Evolutionary conservation across 2,888 invertebrate genomes (phyloP).

Genomic region (Cryptus armator): DNA sequence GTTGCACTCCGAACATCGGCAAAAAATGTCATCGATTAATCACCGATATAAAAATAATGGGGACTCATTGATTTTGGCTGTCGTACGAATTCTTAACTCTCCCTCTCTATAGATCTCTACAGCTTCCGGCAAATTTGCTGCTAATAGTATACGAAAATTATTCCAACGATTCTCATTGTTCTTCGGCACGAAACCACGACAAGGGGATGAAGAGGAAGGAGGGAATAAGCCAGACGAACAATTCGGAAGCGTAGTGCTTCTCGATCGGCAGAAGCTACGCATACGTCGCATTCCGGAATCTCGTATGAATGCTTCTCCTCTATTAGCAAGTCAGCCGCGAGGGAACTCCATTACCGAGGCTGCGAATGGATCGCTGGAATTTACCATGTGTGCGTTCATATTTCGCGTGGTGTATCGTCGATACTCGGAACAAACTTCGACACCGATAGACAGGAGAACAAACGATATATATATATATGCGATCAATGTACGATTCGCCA

Average conservation of each 20-base stretch:
- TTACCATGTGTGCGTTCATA: conserved; percentile 4
- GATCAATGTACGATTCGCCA: too few species aligned
- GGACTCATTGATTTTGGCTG: not conserved
- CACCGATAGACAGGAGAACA: not conserved
- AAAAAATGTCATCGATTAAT: not conserved
- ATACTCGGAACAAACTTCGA: not conserved
- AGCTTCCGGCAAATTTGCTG: conserved; percentile 33
- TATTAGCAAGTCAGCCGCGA: conserved; percentile 45
- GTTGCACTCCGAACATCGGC: not conserved
- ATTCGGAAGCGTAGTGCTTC: conserved; percentile 22
- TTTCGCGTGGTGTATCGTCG: not conserved
- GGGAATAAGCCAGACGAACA: not conserved
- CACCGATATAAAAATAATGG: not conserved
- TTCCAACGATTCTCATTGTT: conserved; percentile 37
- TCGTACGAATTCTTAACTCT: not conserved
- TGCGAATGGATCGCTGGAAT: conserved; percentile 41
- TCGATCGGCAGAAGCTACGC: conserved; percentile 17
- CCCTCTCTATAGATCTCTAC: not conserved
- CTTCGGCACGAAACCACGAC: not conserved
- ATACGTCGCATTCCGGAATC: conserved; percentile 51
- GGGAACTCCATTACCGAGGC: conserved; percentile 36
- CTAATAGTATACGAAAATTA: conserved; percentile 16
- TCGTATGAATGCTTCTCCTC: conserved; percentile 45
- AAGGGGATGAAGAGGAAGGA: not conserved
- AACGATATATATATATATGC: too few species aligned